A percentile compares a stretch with the other conserved stretches of the same genome.
These are phyloP conservation scores for Squalus acanthias DNA, from an alignment of 2,797 vertebrate genomes.

Conservation along the genomic window DNA sequence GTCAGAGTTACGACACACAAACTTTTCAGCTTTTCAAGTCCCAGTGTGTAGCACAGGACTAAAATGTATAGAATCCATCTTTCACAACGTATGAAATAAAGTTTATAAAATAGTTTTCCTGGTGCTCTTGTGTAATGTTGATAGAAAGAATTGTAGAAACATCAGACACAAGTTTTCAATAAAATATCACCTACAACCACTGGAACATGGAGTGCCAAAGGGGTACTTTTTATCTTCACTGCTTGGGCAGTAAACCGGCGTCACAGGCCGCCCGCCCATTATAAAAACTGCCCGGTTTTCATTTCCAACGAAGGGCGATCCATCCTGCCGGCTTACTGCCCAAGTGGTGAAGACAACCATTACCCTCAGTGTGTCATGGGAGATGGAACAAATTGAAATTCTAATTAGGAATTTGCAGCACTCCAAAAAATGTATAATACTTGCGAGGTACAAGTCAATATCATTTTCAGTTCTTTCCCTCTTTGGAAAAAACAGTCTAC, in stretches of 20 bases:
- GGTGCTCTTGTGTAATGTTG: not conserved
- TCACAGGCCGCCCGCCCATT: not conserved
- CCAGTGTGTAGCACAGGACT: not conserved
- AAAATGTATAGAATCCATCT: not conserved
- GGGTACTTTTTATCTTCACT: not conserved
- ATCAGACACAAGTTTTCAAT: not conserved
- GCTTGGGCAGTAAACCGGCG: not conserved
- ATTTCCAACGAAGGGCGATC: not conserved
- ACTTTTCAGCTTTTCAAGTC: not conserved
- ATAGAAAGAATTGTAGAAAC: not conserved
- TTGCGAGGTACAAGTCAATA: not conserved
- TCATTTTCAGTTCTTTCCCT: not conserved
- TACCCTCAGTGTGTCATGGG: not conserved
- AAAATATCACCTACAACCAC: not conserved
- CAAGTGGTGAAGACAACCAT: not conserved
- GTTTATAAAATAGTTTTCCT: not conserved
- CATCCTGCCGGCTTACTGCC: too few species aligned
- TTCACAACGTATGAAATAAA: not conserved
- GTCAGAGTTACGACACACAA: not conserved
- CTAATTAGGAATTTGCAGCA: not conserved
- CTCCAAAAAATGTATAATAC: not conserved
- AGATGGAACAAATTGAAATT: not conserved
- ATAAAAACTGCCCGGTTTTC: not conserved
- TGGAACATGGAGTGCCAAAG: not conserved
- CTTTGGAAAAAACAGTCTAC: not conserved